Evolutionary conservation across 2,113 vertebrate species (phyloP).

Genomic region (Natator depressus): DNA sequence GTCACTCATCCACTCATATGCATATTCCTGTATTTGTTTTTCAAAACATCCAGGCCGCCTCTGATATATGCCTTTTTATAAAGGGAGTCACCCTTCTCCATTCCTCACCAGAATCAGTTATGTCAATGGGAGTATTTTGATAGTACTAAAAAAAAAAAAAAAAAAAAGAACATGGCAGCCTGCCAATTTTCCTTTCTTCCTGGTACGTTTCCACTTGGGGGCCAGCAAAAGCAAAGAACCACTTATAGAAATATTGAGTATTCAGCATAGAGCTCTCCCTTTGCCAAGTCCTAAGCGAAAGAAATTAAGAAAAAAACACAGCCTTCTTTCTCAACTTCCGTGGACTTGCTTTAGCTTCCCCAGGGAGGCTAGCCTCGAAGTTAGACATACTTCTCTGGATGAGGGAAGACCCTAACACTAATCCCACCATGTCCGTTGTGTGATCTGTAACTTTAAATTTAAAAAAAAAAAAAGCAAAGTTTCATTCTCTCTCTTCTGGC

Average conservation of each 20-base stretch:
- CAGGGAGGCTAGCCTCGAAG: neutral
- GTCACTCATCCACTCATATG: neutral
- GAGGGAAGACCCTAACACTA: neutral
- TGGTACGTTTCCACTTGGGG: neutral
- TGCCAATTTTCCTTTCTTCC: neutral
- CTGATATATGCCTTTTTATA: neutral
- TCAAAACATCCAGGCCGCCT: neutral
- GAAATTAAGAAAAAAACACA: neutral
- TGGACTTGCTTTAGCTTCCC: neutral
- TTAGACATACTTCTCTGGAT: neutral
- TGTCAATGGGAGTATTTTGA: neutral
- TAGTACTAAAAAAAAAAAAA: neutral
- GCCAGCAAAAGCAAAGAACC: neutral
- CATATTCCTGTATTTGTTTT: neutral
- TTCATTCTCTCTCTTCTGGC: neutral
- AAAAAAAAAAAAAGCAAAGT: neutral
- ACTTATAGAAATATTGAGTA: neutral
- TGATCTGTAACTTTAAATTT: neutral
- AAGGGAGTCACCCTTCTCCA: rapidly evolving
- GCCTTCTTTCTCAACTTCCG: neutral
- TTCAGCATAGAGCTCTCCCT: neutral
- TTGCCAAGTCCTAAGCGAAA: neutral
- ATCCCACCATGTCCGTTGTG: neutral
- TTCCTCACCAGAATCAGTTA: neutral
- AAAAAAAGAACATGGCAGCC: neutral